Evolutionary conservation across 2,888 invertebrate genomes (phyloP).

Genomic region (Tethea ocularis): DNA sequence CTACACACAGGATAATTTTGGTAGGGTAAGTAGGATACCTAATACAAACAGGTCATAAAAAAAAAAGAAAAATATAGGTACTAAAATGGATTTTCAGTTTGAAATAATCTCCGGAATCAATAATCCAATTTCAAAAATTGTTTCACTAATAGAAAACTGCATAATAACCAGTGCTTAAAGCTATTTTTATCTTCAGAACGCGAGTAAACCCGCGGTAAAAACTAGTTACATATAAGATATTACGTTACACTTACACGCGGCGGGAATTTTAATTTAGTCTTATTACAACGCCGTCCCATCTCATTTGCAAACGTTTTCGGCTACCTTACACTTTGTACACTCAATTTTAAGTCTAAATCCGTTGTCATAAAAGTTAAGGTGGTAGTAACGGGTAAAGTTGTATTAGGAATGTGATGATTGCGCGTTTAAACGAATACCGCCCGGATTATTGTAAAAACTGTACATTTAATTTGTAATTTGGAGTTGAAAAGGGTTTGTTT

Average conservation of each 20-base stretch:
- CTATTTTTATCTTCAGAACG: no score
- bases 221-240: not conserved
- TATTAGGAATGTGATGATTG: constrained; percentile 26
- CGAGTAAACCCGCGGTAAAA: no score
- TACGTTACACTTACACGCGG: constrained; percentile 28
- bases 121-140: no score
- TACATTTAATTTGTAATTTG: constrained; percentile 32
- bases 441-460: constrained; percentile 43
- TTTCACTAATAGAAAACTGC: no score
- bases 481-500: constrained; percentile 20
- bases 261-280: constrained; percentile 51
- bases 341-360: not conserved
- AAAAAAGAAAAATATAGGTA: no score
- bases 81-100: no score
- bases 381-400: constrained; percentile 10
- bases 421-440: constrained; percentile 41
- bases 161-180: no score
- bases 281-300: constrained; percentile 43
- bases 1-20: no score
- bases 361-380: not conserved
- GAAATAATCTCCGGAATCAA: no score
- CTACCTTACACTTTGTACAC: not conserved
- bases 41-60: no score
- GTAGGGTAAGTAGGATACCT: no score
- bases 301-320: constrained; percentile 35